Percentiles rank a stretch among this genome's conserved stretches.
Evolutionary conservation across 2,888 invertebrate genomes (phyloP).

Genomic region (Chironomus riparius): DNA sequence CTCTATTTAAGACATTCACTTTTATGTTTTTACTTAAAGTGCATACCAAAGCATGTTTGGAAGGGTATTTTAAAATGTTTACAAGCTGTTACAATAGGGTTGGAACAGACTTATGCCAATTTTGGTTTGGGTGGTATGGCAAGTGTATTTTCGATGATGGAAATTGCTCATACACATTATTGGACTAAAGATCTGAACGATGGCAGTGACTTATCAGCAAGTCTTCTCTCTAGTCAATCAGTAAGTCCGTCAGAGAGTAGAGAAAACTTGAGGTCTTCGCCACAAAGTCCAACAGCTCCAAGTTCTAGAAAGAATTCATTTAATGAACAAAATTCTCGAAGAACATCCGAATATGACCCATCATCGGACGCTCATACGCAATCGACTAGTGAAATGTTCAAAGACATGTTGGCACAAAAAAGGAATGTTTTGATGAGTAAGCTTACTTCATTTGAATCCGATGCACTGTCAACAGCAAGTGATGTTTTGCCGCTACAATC

Average conservation of each 20-base stretch:
- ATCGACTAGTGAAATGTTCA: conserved; percentile 84
- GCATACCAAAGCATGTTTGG: conserved; percentile 82
- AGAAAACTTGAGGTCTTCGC: conserved; percentile 58
- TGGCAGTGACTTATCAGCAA: conserved; percentile 43
- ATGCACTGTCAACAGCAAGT: conserved; percentile 54
- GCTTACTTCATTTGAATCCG: conserved; percentile 81
- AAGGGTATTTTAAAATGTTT: conserved; percentile 93
- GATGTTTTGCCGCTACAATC: conserved; percentile 54
- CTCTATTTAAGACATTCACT: not conserved
- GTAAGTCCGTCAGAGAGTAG: conserved; percentile 60
- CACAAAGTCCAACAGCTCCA: conserved; percentile 48
- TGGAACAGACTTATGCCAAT: conserved; percentile 86
- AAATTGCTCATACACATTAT: conserved; percentile 98
- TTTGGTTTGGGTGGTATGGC: conserved; percentile 96
- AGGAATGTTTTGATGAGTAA: conserved; percentile 77
- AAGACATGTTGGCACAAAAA: conserved; percentile 89
- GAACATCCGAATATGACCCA: conserved; percentile 58
- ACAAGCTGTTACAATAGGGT: conserved; percentile 78
- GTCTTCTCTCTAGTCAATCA: conserved; percentile 43
- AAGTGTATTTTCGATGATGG: conserved; percentile 90
- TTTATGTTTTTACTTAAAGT: conserved; percentile 47
- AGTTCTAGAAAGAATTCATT: conserved; percentile 37
- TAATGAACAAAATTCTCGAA: conserved; percentile 41
- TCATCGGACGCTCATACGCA: conserved; percentile 42
- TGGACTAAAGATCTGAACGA: conserved; percentile 80